A percentile compares a stretch with the other conserved stretches of the same genome.
Conservation (phyloP, 2,113 vertebrate species). For the Xiphophorus maculatus region DNA sequence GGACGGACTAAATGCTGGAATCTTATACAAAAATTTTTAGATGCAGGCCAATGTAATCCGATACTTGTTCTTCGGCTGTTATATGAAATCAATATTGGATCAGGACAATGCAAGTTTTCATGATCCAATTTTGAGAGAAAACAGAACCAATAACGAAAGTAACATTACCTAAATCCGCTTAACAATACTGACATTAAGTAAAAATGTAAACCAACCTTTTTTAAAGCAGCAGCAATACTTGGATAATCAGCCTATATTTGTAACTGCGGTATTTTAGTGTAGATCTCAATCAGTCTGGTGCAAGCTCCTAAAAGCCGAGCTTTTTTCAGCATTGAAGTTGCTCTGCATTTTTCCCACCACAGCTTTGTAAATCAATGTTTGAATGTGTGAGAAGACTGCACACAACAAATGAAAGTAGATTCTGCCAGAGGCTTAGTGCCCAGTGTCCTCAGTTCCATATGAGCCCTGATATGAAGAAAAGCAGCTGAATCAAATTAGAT, state of each 20-base stretch:
- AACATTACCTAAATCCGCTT: not conserved
- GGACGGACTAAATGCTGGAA: too few species aligned
- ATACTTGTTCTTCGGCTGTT: too few species aligned
- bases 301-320: not conserved
- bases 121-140: not conserved
- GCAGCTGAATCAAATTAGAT: slow-evolving; percentile 36
- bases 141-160: not conserved
- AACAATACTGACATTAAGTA: not conserved
- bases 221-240: not conserved
- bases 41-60: too few species aligned
- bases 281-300: not conserved
- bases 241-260: not conserved
- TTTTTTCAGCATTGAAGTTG: not conserved
- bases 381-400: slow-evolving; percentile 22
- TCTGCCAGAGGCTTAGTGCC: slow-evolving; percentile 13
- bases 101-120: not conserved
- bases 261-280: too few species aligned
- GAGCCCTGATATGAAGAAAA: slow-evolving; percentile 19
- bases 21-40: too few species aligned
- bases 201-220: not conserved
- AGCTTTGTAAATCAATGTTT: slow-evolving; percentile 24
- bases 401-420: slow-evolving; percentile 4
- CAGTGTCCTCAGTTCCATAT: slow-evolving; percentile 10
- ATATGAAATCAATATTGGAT: too few species aligned
- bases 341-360: not conserved